Base-by-base conservation (phyloP, 1,140 invertebrate genomes). In the Neotoxoptera formosana region DNA sequence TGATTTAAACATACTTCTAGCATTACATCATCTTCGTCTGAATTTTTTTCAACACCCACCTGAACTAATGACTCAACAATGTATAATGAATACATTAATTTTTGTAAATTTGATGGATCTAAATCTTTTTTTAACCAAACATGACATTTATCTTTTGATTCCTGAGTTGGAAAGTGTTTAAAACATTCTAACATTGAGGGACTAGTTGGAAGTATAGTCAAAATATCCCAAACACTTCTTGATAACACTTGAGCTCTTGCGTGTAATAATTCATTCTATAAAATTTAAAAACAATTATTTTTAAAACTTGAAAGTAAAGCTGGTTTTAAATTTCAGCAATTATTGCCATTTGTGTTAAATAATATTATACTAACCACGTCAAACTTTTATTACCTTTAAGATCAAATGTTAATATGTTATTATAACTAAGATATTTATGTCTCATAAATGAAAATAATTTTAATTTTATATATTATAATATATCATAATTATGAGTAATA, bases 51-150 rank as follows among this genome's bases (percentile, higher is more conserved):
- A 56, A 89, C 30, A 14, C 81, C 93, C 3, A 95, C 95, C 86
- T 95, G 94, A 83, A 96, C 96, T 34, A 98, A 95, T 30, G 96
- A 96, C 94, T 99, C 98, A 4, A 99, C 97, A 93, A 99, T 99
- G 95, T 99, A 98, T 81, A 99, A 95, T 1, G 98, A 98, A 95
- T 99, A 99, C 98, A 99, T 99, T 84, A 99, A 96, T 95, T 98
- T 98, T 95, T 99, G 98, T 2, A 98, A 97, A 95, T 97, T 98
- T 4, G 97, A 96, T 1, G 98, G 98, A 95, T 98, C 97, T 1
- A 99, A 95, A 1, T 99, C 95, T 94, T 97, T 96, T 45, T 96
- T 96, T 94, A 98, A 95, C 91, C 94, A 94, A 20, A 93, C 94
- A 34, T 95, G 94, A 51, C 87, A 60, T 41, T 76, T 67, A 1